Conservation (phyloP, 2,888 invertebrate genomes). For the Epiblema foenella region DNA sequence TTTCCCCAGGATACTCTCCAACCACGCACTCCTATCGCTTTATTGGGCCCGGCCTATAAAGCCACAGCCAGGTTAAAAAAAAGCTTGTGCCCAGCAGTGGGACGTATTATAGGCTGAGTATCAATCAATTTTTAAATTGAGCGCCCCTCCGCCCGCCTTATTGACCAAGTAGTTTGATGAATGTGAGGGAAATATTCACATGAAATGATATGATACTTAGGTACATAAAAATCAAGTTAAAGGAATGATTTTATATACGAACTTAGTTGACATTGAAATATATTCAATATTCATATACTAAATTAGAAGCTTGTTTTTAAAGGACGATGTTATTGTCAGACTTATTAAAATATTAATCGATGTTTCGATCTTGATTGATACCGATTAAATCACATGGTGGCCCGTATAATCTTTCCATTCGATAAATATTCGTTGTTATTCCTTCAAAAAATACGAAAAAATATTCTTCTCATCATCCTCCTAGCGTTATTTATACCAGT, state of each 20-base stretch:
- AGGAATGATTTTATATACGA: neutral
- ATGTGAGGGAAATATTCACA: neutral
- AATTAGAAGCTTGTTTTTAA: constrained; percentile 6
- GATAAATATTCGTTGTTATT: neutral
- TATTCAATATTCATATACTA: neutral
- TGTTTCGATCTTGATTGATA: constrained; percentile 21
- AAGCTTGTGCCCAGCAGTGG: no score
- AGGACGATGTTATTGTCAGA: constrained; percentile 10
- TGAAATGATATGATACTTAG: neutral
- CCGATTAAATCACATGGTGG: constrained; percentile 1
- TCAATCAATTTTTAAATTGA: no score
- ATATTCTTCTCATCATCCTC: no score
- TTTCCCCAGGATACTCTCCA: no score
- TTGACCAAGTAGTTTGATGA: no score
- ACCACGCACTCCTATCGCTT: no score
- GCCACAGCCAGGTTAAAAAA: no score
- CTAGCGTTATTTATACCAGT: no score
- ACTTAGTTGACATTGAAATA: constrained; percentile 26
- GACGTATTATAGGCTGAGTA: no score
- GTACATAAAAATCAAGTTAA: neutral
- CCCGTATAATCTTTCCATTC: neutral
- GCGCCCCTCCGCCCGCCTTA: no score
- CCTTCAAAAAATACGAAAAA: no score
- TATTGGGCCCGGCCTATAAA: no score
- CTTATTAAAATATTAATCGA: constrained; percentile 34